Evolutionary conservation across 2,113 vertebrate species (phyloP), one percentile per base, ranked within the genome.

Genomic region (Uria lomvia): DNA sequence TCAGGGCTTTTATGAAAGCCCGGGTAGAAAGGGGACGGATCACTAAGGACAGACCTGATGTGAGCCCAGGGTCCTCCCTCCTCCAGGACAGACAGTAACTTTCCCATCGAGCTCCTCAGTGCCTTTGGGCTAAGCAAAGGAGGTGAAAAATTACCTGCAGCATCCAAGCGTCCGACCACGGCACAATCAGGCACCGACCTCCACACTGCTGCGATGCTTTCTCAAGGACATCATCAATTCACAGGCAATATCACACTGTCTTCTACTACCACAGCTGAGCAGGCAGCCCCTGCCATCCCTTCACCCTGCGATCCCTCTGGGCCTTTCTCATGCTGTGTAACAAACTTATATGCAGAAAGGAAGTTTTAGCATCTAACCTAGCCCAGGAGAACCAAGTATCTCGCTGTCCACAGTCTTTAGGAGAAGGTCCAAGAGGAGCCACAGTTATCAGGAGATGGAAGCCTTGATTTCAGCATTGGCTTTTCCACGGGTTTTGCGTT

Each of bases 161-260:
- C 93, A 86, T 79, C 71, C 87, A 91, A 91, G 84, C 70, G 2
- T 81, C 90, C 3, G 18, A 89, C 58, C 58, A 38, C 12, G 2
- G 92, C 67, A 49, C 96, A 5, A 7, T 2, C 87, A 73, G 94
- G 86, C 86, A 71, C 72, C 67, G 85, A 70, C 78, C 81, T 88
- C 78, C 3, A 14, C 53, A 27, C 58, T 49, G 87, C 92, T 76
- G 67, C 2, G 38, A 73, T 58, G 85, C 90, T 53, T 85, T 85
- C 93, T 58, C 93, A 94, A 96, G 96, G 93, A 92, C 90, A 0
- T 85, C 94, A 93, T 96, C 90, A 96, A 94, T 96, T 85, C 94
- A 76, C 74, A 66, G 47, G 24, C 81, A 92, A 65, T 79, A 94
- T 91, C 71, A 26, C 30, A 38, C 65, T 96, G 92, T 86, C 93